phyloP scores from a whole-genome alignment of 23 tunicate species.

The Ascidia mentula region DNA sequence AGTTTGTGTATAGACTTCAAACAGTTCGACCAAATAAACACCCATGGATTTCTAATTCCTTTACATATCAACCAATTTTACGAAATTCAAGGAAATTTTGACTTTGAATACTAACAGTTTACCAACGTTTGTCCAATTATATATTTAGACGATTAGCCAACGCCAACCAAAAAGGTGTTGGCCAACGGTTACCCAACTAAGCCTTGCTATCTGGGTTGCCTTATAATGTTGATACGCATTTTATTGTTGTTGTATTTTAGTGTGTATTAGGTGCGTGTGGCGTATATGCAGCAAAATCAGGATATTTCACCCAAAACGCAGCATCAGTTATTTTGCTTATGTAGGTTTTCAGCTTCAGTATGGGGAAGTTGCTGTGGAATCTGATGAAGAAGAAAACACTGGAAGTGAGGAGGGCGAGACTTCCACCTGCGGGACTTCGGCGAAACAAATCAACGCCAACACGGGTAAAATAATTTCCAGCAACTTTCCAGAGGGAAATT shows the following conservation, averaged over 20 bases:
- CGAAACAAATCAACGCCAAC: not conserved
- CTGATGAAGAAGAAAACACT: not conserved
- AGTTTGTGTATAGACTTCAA: not conserved
- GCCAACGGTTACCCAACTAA: conserved; percentile 13
- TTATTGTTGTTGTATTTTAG: no score
- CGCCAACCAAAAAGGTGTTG: conserved; percentile 11
- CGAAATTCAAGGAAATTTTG: not conserved
- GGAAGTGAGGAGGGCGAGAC: not conserved
- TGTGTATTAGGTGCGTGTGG: no score
- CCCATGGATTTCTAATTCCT: conserved; percentile 1
- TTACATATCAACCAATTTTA: not conserved
- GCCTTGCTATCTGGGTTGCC: conserved; percentile 14
- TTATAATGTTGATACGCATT: no score
- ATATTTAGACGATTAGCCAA: conserved; percentile 11
- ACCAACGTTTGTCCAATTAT: conserved; percentile 9
- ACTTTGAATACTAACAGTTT: not conserved
- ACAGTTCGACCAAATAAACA: not conserved
- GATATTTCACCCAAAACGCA: no score
- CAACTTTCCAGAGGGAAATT: not conserved
- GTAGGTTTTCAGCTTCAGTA: not conserved
- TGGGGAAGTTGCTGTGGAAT: not conserved
- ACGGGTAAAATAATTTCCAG: not conserved
- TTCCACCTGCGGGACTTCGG: not conserved
- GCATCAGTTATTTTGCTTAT: not conserved
- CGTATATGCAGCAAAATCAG: no score